Evolutionary conservation across 2,797 vertebrate genomes (phyloP).

Genomic region (Huso huso): DNA sequence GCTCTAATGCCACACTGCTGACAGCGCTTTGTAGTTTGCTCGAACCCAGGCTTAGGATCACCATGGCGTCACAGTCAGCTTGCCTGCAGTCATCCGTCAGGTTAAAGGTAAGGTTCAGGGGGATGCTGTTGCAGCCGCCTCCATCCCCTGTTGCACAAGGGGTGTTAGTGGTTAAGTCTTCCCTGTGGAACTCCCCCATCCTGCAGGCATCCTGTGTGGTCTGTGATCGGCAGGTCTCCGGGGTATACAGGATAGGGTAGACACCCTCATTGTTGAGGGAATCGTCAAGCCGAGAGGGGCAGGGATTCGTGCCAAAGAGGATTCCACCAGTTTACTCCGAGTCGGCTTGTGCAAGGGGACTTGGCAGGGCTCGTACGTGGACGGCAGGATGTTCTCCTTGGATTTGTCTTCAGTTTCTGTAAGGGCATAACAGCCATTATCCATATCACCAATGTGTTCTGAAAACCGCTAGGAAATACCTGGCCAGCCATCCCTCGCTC

Average conservation of each 20-base stretch:
- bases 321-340: conserved; percentile 70
- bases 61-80: conserved; percentile 29
- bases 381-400: conserved; percentile 14
- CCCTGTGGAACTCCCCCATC: neutral
- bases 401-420: conserved; percentile 15
- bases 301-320: conserved; percentile 34
- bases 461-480: no score
- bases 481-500: no score
- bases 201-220: neutral
- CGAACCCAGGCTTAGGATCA: conserved; percentile 25
- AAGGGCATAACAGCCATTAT: no score
- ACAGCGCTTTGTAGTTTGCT: conserved; percentile 11
- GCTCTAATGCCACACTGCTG: neutral
- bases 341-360: conserved; percentile 33
- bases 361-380: conserved; percentile 9
- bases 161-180: no score
- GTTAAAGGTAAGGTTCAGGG: conserved; percentile 47
- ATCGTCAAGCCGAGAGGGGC: conserved; percentile 46
- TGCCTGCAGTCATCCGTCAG: conserved; percentile 28
- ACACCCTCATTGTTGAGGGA: conserved; percentile 63
- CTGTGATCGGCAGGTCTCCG: conserved; percentile 44
- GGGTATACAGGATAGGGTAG: conserved; percentile 68
- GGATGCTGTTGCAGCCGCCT: neutral
- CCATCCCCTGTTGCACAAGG: neutral
- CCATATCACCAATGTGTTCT: no score